These are phyloP conservation scores for Lagorchestes hirsutus DNA, from an alignment of 2,797 vertebrate species.

Conservation along the genomic window DNA sequence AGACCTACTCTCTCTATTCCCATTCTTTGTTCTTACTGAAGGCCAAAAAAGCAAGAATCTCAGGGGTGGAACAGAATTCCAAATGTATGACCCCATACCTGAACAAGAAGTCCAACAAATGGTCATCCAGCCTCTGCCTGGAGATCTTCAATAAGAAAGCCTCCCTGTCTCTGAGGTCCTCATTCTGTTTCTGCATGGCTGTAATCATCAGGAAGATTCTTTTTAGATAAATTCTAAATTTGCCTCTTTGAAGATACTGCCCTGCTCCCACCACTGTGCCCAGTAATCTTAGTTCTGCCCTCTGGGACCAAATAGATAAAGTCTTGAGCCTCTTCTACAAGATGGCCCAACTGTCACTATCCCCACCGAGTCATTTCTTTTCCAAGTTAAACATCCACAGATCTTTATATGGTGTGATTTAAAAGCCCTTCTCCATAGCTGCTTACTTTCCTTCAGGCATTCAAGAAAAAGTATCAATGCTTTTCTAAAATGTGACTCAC, in stretches of 20 bases:
- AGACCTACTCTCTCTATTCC: not conserved
- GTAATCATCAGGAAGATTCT: not conserved
- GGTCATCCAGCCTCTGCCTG: not conserved
- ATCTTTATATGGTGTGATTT: not conserved
- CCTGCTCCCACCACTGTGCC: too few relatives aligned
- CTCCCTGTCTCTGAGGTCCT: not conserved
- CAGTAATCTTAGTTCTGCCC: not conserved
- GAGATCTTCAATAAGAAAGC: not conserved
- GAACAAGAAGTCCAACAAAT: not conserved
- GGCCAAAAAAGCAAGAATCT: not conserved
- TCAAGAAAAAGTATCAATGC: not conserved
- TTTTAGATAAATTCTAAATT: not conserved
- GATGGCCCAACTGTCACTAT: not conserved
- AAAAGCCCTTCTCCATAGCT: not conserved
- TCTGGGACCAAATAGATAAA: not conserved
- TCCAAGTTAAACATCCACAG: not conserved
- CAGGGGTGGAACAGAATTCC: not conserved
- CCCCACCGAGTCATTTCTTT: not conserved
- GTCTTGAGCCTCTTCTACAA: not conserved
- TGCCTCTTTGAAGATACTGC: not conserved
- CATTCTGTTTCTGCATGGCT: not conserved
- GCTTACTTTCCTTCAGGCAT: not conserved
- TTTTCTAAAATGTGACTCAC: not conserved
- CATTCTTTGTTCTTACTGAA: not conserved
- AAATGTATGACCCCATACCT: not conserved